Conservation (phyloP, 2,888 invertebrate species). For the Thyatira batis region DNA sequence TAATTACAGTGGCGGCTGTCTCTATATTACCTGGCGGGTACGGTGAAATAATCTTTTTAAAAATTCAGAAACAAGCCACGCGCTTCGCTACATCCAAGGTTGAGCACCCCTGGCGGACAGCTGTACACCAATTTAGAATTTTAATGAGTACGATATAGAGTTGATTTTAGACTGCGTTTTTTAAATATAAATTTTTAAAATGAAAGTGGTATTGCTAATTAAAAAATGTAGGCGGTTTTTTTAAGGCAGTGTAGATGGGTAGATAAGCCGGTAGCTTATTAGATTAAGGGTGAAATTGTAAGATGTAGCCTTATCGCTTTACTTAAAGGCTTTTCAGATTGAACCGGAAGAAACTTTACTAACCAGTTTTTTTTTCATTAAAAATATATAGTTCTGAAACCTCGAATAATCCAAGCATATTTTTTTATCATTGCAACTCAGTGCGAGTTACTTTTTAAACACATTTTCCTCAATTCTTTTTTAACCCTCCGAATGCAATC, state of each 20-base stretch:
- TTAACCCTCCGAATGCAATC: not conserved
- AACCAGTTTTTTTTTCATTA: not conserved
- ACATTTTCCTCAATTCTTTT: not conserved
- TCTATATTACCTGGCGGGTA: constrained; percentile 57
- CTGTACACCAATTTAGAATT: constrained; percentile 25
- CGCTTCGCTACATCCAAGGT: constrained; percentile 44
- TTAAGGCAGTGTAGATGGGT: constrained; percentile 16
- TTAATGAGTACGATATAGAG: constrained; percentile 10
- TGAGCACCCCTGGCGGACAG: constrained; percentile 40
- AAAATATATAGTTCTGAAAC: not conserved
- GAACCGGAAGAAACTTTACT: not conserved
- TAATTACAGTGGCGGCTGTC: constrained; percentile 53
- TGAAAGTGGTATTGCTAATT: constrained; percentile 59
- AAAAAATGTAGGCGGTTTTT: constrained; percentile 45
- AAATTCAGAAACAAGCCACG: constrained; percentile 62
- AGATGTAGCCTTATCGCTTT: not conserved
- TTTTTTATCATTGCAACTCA: not conserved
- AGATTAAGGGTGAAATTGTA: not conserved
- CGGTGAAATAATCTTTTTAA: constrained; percentile 74
- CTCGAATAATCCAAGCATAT: too few relatives aligned
- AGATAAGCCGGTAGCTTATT: not conserved
- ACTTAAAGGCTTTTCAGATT: not conserved
- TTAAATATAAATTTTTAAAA: constrained; percentile 31
- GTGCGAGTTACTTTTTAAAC: not conserved
- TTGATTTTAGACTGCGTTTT: not conserved